phyloP scores from a whole-genome alignment of 2,888 invertebrate species.

The Eurytoma californica region DNA sequence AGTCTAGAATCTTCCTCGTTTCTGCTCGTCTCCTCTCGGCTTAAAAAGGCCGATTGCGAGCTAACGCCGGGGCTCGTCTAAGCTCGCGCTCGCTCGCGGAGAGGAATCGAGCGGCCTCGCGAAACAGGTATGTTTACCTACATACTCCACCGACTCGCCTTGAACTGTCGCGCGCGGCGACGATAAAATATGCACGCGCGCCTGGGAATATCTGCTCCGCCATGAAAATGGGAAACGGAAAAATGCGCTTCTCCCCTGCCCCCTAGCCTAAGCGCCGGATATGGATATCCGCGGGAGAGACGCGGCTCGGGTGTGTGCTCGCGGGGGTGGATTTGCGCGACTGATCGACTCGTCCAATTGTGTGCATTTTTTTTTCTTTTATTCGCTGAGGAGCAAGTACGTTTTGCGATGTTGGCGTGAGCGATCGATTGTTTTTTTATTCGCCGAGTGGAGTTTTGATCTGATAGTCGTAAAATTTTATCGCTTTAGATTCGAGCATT shows the following conservation, averaged over 20 bases:
- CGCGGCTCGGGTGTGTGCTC: background rate
- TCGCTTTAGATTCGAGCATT: too few species aligned
- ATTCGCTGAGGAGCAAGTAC: too few species aligned
- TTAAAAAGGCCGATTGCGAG: too few species aligned
- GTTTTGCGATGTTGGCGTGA: too few species aligned
- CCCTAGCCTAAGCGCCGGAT: background rate
- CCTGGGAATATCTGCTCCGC: conserved; percentile 4
- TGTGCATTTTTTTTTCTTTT: too few species aligned
- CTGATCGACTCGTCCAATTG: too few species aligned
- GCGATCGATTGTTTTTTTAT: too few species aligned
- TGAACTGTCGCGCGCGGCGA: conserved; percentile 60
- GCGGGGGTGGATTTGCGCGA: background rate
- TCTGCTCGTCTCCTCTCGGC: too few species aligned
- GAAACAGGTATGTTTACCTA: conserved; percentile 54
- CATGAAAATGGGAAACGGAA: conserved; percentile 26
- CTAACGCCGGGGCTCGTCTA: too few species aligned
- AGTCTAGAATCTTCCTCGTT: too few species aligned
- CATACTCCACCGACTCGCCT: conserved; percentile 58
- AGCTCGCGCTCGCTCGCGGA: background rate
- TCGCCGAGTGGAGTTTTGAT: too few species aligned
- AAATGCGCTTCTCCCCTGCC: background rate
- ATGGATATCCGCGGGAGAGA: background rate
- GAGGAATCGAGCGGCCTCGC: conserved; percentile 1
- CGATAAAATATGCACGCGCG: conserved; percentile 52
- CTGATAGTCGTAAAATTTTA: too few species aligned